Evolutionary conservation across 2,888 invertebrate species (phyloP).

Genomic region (Colostygia pectinataria): DNA sequence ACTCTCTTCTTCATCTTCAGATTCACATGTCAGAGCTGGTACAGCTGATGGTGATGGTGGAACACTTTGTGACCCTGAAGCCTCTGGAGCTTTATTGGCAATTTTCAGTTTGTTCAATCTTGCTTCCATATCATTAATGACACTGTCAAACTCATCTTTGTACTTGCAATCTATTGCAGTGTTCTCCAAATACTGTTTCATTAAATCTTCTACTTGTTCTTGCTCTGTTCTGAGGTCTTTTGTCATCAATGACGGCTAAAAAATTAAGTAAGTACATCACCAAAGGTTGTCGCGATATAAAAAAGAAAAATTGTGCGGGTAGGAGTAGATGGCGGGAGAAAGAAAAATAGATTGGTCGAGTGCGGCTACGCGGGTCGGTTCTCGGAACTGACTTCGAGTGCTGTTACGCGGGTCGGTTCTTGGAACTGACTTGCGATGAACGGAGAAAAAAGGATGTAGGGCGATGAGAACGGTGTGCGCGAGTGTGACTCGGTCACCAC

Average conservation of each 20-base stretch:
- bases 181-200: slow-evolving; percentile 83
- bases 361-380: no score
- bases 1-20: slow-evolving; percentile 65
- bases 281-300: no score
- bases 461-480: no score
- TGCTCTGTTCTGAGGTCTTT: slow-evolving; percentile 86
- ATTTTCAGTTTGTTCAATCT: slow-evolving; percentile 63
- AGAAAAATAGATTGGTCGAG: no score
- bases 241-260: slow-evolving; percentile 65
- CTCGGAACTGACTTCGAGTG: no score
- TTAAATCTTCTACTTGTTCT: slow-evolving; percentile 87
- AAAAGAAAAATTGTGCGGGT: no score
- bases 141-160: slow-evolving; percentile 62
- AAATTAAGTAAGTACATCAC: slow-evolving; percentile 13
- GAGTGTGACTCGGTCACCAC: no score
- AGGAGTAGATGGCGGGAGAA: no score
- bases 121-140: slow-evolving; percentile 59
- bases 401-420: no score
- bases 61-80: slow-evolving; percentile 16
- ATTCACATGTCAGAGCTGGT: slow-evolving; percentile 33
- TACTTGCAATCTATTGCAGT: slow-evolving; percentile 72
- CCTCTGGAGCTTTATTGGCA: slow-evolving; percentile 18
- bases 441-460: no score
- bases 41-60: slow-evolving; percentile 13
- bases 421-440: no score